phyloP scores from a whole-genome alignment of 2,113 vertebrate genomes.

The Ovibos moschatus region DNA sequence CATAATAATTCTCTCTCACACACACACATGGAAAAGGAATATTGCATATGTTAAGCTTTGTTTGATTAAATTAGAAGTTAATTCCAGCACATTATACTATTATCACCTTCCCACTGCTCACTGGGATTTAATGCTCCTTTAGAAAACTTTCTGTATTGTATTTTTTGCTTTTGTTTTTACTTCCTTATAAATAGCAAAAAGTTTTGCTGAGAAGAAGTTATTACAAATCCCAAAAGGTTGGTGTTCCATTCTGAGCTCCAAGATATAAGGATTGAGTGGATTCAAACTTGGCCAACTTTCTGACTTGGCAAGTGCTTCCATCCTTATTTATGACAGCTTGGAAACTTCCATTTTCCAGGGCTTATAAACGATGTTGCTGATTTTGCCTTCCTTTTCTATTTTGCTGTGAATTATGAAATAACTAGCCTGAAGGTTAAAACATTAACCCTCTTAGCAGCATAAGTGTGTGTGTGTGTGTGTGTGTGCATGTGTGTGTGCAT shows the following conservation, averaged over 20 bases:
- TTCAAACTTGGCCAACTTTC: constrained; percentile 65
- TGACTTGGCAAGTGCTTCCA: constrained; percentile 61
- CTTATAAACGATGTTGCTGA: constrained; percentile 64
- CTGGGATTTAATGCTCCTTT: not conserved
- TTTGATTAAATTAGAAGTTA: not conserved
- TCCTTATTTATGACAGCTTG: constrained; percentile 68
- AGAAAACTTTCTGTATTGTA: constrained; percentile 33
- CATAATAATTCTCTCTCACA: not conserved
- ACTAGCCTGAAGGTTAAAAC: constrained; percentile 16
- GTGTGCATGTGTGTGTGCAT: too few relatives aligned
- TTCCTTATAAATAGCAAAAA: constrained; percentile 62
- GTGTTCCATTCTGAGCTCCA: constrained; percentile 61
- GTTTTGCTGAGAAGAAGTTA: constrained; percentile 65
- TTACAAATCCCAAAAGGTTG: constrained; percentile 71
- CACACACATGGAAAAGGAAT: too few relatives aligned
- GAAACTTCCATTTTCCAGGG: constrained; percentile 65
- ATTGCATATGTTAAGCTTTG: not conserved
- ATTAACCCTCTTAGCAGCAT: not conserved
- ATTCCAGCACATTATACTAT: not conserved
- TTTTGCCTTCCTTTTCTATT: constrained; percentile 38
- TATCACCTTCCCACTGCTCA: not conserved
- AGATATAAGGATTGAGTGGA: constrained; percentile 62
- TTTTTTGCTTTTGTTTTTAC: constrained; percentile 57
- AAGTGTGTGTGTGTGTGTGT: not conserved
- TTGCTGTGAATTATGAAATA: constrained; percentile 60